These are phyloP conservation scores for Drosophila suzukii DNA, from an alignment of 1,140 invertebrate genomes.

Conservation along the genomic window DNA sequence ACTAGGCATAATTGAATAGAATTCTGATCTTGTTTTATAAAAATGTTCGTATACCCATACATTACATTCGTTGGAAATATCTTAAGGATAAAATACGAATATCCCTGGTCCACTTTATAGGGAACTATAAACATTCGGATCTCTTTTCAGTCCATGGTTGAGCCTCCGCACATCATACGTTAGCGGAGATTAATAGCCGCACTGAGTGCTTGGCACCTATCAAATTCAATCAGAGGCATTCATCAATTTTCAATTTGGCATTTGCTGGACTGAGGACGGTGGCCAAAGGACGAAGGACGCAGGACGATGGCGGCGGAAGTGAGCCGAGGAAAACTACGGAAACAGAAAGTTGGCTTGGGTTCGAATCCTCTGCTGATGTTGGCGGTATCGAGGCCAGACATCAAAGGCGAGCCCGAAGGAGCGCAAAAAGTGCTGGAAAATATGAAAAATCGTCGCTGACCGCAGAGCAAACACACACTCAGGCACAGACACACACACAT, in stretches of 20 bases:
- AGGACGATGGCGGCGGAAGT: background rate
- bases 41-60: background rate
- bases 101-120: background rate
- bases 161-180: conserved; percentile 62
- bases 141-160: background rate
- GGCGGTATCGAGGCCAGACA: conserved; percentile 56
- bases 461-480: conserved; percentile 60
- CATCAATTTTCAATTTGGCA: conserved; percentile 83
- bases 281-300: background rate
- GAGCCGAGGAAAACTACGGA: conserved; percentile 46
- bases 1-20: too few species aligned
- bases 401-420: conserved; percentile 54
- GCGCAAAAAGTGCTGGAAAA: conserved; percentile 67
- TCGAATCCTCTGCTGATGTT: conserved; percentile 41
- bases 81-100: too few species aligned
- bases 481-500: conserved; percentile 14
- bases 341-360: conserved; percentile 59
- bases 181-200: conserved; percentile 79
- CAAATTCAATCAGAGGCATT: conserved; percentile 83
- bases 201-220: conserved; percentile 81
- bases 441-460: conserved; percentile 80
- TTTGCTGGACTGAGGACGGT: conserved; percentile 27
- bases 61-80: background rate
- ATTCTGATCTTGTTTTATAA: too few species aligned
- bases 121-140: background rate